phyloP scores from a whole-genome alignment of 2,113 vertebrate species.

The Anthoscopus minutus region DNA sequence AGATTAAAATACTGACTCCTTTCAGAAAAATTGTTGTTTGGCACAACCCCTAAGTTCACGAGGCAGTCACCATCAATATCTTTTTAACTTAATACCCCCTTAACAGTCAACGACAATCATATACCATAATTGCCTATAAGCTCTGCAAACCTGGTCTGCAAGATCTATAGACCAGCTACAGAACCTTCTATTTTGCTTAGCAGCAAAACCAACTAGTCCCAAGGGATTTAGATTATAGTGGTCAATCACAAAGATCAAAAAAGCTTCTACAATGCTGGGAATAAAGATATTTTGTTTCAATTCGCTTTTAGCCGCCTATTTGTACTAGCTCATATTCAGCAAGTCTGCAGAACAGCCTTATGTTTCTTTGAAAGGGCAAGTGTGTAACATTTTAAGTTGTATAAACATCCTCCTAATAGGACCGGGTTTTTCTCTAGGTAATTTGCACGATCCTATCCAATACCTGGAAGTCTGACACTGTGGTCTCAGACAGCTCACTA shows the following conservation, averaged over 20 bases:
- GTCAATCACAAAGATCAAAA: background rate
- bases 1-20: background rate
- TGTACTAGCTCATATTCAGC: background rate
- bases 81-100: background rate
- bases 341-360: background rate
- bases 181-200: background rate
- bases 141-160: background rate
- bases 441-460: background rate
- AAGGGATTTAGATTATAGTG: background rate
- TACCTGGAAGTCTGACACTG: background rate
- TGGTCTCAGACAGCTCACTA: background rate
- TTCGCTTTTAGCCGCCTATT: background rate
- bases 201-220: constrained; percentile 15
- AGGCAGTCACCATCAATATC: background rate
- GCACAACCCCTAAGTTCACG: background rate
- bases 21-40: background rate
- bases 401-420: background rate
- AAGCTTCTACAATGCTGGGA: background rate
- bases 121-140: background rate
- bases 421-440: background rate
- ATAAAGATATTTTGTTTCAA: background rate
- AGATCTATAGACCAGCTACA: background rate
- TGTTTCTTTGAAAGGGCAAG: background rate
- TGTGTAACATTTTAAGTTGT: background rate
- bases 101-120: background rate